Evolutionary conservation across 2,797 vertebrate species (phyloP).

Genomic region (Mallotus villosus): DNA sequence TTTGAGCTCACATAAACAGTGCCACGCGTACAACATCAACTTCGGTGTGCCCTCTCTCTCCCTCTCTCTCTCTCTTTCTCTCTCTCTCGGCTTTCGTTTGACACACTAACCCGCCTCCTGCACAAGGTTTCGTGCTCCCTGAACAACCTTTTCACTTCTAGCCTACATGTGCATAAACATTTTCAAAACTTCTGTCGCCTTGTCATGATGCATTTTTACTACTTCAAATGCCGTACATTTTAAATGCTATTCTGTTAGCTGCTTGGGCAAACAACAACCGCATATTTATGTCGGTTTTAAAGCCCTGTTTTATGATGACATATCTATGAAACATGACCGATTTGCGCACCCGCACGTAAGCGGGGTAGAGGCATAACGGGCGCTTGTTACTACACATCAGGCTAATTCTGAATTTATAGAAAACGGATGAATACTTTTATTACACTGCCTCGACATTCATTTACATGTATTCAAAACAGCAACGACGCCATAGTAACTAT

Average conservation of each 20-base stretch:
- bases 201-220: background rate
- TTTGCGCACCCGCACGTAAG: no score
- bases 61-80: no score
- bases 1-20: conserved; percentile 89
- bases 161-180: background rate
- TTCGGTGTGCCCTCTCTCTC: conserved; percentile 37
- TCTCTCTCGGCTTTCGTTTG: conserved; percentile 10
- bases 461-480: no score
- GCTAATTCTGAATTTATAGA: no score
- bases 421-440: no score
- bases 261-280: no score
- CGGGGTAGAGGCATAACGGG: no score
- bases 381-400: no score
- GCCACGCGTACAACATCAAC: conserved; percentile 92
- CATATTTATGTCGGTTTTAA: no score
- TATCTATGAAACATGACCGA: background rate
- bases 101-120: background rate
- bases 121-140: background rate
- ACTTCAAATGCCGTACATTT: background rate
- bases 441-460: no score
- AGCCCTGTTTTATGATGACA: background rate
- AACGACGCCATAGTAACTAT: no score
- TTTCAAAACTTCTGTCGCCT: background rate
- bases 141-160: background rate
- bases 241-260: background rate